Evolutionary conservation across 2,797 vertebrate genomes (phyloP).

Genomic region (Lutjanus campechanus): DNA sequence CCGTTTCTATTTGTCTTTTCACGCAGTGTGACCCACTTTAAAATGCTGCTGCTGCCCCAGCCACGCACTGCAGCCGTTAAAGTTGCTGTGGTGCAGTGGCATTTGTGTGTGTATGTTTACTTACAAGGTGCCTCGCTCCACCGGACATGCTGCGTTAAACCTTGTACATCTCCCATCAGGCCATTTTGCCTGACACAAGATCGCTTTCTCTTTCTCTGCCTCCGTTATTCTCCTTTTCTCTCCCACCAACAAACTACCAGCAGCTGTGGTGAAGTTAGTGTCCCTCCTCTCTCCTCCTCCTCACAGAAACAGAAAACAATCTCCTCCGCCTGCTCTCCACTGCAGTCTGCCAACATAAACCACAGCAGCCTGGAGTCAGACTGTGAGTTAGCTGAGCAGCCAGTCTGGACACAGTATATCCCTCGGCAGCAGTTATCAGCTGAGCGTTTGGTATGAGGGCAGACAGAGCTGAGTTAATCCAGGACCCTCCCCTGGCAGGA

Average conservation of each 20-base stretch:
- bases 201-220: slow-evolving; percentile 30
- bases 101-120: slow-evolving; percentile 65
- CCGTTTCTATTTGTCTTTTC: slow-evolving; percentile 67
- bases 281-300: slow-evolving; percentile 24
- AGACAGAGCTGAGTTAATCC: slow-evolving; percentile 78
- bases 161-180: slow-evolving; percentile 58
- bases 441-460: slow-evolving; percentile 66
- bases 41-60: slow-evolving; percentile 58
- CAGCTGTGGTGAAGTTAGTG: slow-evolving; percentile 47
- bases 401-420: slow-evolving; percentile 52
- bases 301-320: slow-evolving; percentile 50
- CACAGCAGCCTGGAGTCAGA: slow-evolving; percentile 39
- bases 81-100: slow-evolving; percentile 53
- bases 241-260: slow-evolving; percentile 48
- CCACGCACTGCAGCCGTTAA: slow-evolving; percentile 60
- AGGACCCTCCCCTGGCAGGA: slow-evolving; percentile 84
- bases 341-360: slow-evolving; percentile 50
- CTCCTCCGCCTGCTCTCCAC: slow-evolving; percentile 42
- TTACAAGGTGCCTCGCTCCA: slow-evolving; percentile 77
- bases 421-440: slow-evolving; percentile 70
- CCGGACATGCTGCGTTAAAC: slow-evolving; percentile 81
- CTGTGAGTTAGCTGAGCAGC: slow-evolving; percentile 35
- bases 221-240: slow-evolving; percentile 41
- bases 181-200: slow-evolving; percentile 51
- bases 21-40: slow-evolving; percentile 79